Conservation (phyloP, 2,888 invertebrate species). For the Ditula angustiorana region DNA sequence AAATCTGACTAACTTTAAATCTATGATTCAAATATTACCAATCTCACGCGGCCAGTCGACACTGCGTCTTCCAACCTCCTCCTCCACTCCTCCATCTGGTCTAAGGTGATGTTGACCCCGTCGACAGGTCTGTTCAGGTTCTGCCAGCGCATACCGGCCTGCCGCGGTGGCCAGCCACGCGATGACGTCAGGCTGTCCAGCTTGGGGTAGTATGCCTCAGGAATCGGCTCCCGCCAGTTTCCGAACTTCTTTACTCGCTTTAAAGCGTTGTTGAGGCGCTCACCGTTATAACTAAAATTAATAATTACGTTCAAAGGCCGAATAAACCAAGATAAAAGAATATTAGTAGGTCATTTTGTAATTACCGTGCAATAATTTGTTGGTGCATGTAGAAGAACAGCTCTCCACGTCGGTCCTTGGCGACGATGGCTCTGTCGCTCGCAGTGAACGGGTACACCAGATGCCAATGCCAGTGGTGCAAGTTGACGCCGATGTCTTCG, state of each 20-base stretch:
- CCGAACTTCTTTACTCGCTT: slow-evolving; percentile 87
- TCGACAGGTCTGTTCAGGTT: slow-evolving; percentile 89
- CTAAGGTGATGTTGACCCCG: slow-evolving; percentile 84
- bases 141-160: slow-evolving; percentile 83
- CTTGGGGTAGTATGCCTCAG: slow-evolving; percentile 93
- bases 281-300: slow-evolving; percentile 88
- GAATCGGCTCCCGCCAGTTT: slow-evolving; percentile 89
- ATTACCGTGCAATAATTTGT: slow-evolving; percentile 78
- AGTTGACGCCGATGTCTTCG: slow-evolving; percentile 92
- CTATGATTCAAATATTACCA: slow-evolving; percentile 70
- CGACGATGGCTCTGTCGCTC: slow-evolving; percentile 84
- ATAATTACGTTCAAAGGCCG: background rate
- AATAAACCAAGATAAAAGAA: background rate
- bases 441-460: slow-evolving; percentile 90
- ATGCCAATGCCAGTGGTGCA: slow-evolving; percentile 94
- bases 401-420: slow-evolving; percentile 92
- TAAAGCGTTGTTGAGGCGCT: slow-evolving; percentile 90
- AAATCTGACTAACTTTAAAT: too few species aligned
- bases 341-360: background rate
- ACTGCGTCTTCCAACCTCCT: slow-evolving; percentile 91
- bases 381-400: slow-evolving; percentile 93
- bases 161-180: slow-evolving; percentile 90
- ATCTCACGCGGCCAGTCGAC: slow-evolving; percentile 87
- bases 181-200: slow-evolving; percentile 89
- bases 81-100: slow-evolving; percentile 90